Evolutionary conservation across 2,888 invertebrate genomes (phyloP), one percentile per base, ranked within the genome.

Genomic region (Polyploca ridens): DNA sequence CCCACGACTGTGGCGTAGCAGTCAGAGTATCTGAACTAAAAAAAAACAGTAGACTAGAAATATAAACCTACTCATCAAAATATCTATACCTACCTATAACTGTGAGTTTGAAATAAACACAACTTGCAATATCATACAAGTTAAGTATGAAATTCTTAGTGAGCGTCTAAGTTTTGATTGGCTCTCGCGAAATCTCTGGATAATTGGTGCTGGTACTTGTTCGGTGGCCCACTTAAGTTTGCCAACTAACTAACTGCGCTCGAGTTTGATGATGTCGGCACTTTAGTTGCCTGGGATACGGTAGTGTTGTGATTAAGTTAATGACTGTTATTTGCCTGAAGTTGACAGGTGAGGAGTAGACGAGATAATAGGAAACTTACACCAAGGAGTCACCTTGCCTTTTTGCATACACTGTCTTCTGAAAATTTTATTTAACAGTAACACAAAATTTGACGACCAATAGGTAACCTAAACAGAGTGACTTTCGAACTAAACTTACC

Each of bases 91-190:
- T 3, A 3, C 3, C 16, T 49, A n/a, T 4, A 49, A 33, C 33
- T 58, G 11, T 19, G 35, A 13, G 14, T 59, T 27, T n/a, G 8
- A 38, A 35, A 35, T 33, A 38, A n/a, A 59, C n/a, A 59, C n/a
- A 16, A 35, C n/a, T 10, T 5, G 46, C 14, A 59, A 41, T 41
- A 61, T 19, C 19, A 61, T 61, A 61, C 60, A n/a, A n/a, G n/a
- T n/a, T n/a, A 61, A 61, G 19, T 41, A 16, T 41, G 27, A 61
- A 61, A 41, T 61, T 61, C 49, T 46, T 7, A 33, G 38, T 44
- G 63, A n/a, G 62, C 57, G 64, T 19, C 63, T 41, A 66, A 66
- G 63, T 66, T 64, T 62, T 63, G 66, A 66, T 66, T 66, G 66
- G 62, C 63, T 63, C 63, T 54, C 35, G 61, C 35, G 66, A 63